These are phyloP conservation scores for Apamea epomidion DNA, from an alignment of 2,888 invertebrate species.

Conservation along the genomic window DNA sequence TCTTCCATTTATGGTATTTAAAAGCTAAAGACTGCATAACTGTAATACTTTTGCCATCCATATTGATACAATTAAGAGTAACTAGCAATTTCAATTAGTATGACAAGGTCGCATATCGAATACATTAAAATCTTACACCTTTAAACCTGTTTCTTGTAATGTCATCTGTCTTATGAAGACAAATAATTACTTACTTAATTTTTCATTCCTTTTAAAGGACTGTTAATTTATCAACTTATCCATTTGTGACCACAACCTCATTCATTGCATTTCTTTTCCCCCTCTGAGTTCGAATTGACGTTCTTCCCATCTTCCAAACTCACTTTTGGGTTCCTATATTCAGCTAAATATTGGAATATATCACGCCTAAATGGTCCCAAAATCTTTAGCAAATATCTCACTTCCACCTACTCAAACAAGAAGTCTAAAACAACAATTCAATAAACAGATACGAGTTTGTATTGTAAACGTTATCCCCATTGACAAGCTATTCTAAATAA, in stretches of 20 bases:
- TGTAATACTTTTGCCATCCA: slow-evolving; percentile 27
- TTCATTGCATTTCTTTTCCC: neutral
- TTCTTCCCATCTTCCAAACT: neutral
- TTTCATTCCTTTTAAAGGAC: neutral
- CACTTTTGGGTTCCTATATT: neutral
- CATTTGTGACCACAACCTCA: neutral
- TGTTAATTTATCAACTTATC: neutral
- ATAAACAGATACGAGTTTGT: neutral
- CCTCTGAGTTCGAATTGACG: neutral
- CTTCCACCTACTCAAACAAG: slow-evolving; percentile 10
- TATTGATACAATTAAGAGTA: slow-evolving; percentile 56
- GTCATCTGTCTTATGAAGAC: neutral
- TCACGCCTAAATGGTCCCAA: neutral
- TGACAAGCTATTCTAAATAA: slow-evolving; percentile 54
- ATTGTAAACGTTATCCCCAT: slow-evolving; percentile 11
- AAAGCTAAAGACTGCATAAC: slow-evolving; percentile 24
- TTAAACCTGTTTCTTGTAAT: slow-evolving; percentile 41
- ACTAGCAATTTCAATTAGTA: slow-evolving; percentile 59
- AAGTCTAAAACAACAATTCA: slow-evolving; percentile 19
- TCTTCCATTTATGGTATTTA: slow-evolving; percentile 21
- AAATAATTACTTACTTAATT: slow-evolving; percentile 18
- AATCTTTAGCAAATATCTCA: slow-evolving; percentile 7
- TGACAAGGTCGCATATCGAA: slow-evolving; percentile 61
- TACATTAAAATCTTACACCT: slow-evolving; percentile 29
- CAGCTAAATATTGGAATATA: no score